A percentile compares a stretch with the other conserved stretches of the same genome.
Conservation (phyloP, 2,113 vertebrate genomes). For the Megaleporinus macrocephalus region DNA sequence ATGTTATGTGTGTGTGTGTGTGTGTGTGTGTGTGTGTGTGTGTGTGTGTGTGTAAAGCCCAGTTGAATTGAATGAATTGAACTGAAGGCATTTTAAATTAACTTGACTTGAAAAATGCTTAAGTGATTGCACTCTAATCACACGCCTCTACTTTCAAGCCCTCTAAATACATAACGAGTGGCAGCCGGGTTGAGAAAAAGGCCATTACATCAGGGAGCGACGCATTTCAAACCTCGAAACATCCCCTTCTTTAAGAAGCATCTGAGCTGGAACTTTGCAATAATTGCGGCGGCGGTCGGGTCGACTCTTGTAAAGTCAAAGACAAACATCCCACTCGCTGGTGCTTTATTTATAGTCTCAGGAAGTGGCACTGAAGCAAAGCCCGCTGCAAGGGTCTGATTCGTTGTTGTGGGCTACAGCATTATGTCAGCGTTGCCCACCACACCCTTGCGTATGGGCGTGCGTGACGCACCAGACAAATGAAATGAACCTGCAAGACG, state of each 20-base stretch:
- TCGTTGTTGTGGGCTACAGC: slow-evolving; percentile 10
- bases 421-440: slow-evolving; percentile 13
- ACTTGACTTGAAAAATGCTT: too few relatives aligned
- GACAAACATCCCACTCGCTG: not conserved
- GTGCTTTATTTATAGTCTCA: slow-evolving; percentile 10
- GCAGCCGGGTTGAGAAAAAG: not conserved
- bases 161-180: too few relatives aligned
- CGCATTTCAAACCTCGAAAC: not conserved
- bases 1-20: too few relatives aligned
- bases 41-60: too few relatives aligned
- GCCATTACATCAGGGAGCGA: not conserved
- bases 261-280: not conserved
- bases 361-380: not conserved
- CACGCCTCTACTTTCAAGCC: too few relatives aligned
- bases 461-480: not conserved
- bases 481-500: not conserved
- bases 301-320: not conserved
- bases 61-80: too few relatives aligned
- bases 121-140: too few relatives aligned
- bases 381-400: not conserved
- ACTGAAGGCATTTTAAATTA: too few relatives aligned
- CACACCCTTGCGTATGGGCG: not conserved
- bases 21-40: too few relatives aligned
- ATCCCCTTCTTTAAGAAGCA: not conserved
- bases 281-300: not conserved